phyloP scores from a whole-genome alignment of 2,113 vertebrate genomes.

The Takifugu bimaculatus region DNA sequence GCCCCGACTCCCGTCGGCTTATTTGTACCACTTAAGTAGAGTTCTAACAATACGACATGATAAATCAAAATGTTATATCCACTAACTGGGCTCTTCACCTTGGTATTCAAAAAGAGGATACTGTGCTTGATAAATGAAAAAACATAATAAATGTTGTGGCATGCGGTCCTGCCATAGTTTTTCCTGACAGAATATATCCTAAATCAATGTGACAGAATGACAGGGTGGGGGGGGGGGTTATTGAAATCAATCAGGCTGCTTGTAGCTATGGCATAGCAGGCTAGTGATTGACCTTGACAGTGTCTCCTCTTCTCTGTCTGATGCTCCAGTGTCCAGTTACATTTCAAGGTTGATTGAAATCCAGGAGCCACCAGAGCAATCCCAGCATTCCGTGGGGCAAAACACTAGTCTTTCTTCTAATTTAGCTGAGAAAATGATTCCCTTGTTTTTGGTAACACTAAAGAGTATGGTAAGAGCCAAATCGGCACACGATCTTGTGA shows the following conservation, averaged over 20 bases:
- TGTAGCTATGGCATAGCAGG: constrained; percentile 51
- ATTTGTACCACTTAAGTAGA: constrained; percentile 9
- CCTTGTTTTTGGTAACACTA: background rate
- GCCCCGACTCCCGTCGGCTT: constrained; percentile 26
- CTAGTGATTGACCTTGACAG: constrained; percentile 67
- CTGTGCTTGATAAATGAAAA: constrained; percentile 37
- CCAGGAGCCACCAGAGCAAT: constrained; percentile 54
- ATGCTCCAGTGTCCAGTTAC: constrained; percentile 50
- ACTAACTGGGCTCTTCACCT: constrained; percentile 2
- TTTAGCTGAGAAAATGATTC: no score
- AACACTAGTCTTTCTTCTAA: background rate
- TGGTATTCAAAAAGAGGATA: constrained; percentile 2
- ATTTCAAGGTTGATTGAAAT: constrained; percentile 65
- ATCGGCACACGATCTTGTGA: constrained; percentile 41
- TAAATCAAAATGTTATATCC: constrained; percentile 26
- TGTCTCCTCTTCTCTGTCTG: constrained; percentile 48
- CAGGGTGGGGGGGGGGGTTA: constrained; percentile 25
- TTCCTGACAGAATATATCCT: constrained; percentile 51
- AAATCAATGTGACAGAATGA: constrained; percentile 63
- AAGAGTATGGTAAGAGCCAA: background rate
- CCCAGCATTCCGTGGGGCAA: constrained; percentile 50
- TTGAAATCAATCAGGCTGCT: constrained; percentile 63
- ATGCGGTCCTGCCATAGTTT: constrained; percentile 34
- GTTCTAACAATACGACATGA: constrained; percentile 42
- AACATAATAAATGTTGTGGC: constrained; percentile 36